Evolutionary conservation across 2,888 invertebrate genomes (phyloP).

Genomic region (Monopis laevigella): DNA sequence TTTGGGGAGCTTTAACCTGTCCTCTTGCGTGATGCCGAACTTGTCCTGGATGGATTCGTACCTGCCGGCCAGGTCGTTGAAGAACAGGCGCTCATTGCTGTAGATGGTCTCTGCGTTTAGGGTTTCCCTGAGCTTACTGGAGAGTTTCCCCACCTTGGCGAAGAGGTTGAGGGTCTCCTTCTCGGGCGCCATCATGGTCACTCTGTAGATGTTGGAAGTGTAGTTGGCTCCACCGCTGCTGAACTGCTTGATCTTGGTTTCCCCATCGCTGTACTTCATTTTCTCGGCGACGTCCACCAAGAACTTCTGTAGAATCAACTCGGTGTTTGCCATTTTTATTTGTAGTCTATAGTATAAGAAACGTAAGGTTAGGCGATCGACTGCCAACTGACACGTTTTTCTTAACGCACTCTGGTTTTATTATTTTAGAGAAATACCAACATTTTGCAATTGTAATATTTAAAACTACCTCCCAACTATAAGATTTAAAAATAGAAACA

Average conservation of each 20-base stretch:
- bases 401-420: too few species aligned
- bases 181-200: slow-evolving; percentile 19
- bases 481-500: too few species aligned
- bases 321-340: slow-evolving; percentile 17
- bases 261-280: neutral
- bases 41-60: slow-evolving; percentile 15
- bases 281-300: slow-evolving; percentile 3
- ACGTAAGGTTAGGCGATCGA: too few species aligned
- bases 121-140: slow-evolving; percentile 26
- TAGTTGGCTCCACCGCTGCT: slow-evolving; percentile 31
- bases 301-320: neutral
- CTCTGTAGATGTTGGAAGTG: slow-evolving; percentile 25
- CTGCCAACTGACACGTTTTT: too few species aligned
- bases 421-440: too few species aligned
- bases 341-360: neutral
- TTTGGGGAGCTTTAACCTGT: slow-evolving; percentile 17
- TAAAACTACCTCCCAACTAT: too few species aligned
- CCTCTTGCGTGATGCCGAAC: slow-evolving; percentile 12
- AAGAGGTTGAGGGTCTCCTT: slow-evolving; percentile 27
- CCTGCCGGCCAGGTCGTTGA: slow-evolving; percentile 2
- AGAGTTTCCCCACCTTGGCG: slow-evolving; percentile 33
- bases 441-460: too few species aligned
- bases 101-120: slow-evolving; percentile 19
- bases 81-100: slow-evolving; percentile 9
- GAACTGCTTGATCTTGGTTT: slow-evolving; percentile 15